Base-by-base conservation (phyloP, 2,888 invertebrate species). In the Plebejus anna region DNA sequence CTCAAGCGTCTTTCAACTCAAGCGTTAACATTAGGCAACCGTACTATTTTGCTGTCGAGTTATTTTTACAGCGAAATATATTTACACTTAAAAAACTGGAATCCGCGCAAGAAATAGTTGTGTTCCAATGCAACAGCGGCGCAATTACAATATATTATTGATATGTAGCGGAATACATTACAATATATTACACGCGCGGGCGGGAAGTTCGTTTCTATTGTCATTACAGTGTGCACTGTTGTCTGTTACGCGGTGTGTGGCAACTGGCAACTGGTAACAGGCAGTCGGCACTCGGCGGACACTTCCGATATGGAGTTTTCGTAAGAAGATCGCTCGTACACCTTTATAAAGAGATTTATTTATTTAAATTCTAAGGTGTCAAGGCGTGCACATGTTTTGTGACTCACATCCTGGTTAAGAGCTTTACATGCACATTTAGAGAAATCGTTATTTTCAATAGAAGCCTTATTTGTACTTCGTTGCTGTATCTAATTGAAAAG, bases 121-220 rank as follows among this genome's bases (percentile, higher is more conserved):
- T 66, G 66, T 36, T 66, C 11, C 61, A 13, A 66, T 66, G 66
- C 66, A 66, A 66, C 61, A 66, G 66, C 66, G 16, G 66, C 13
- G 32, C 66, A 66, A 66, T 66, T 66, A 66, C 66, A 66, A 66
- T 66, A 36, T 66, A 36, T 36, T 66, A 66, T 66, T 66, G 36
- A 66, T 66, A 66, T 66, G 32, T 66, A 66, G 6, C 32, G 66
- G 66, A 32, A 66, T 66, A 66, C 32, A 36, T 66, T 32, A 66
- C 61, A 66, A 66, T 66, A 66, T 1, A 66, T 32, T 66, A 66
- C 66, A 66, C 66, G 66, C 32, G 66, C 66, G 13, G 66, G 13
- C 66, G 66, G 66, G 66, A 66, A 66, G 66, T 32, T 32, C 66
- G 66, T 66, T 66, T 66, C 66, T 66, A 66, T 5, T 66, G 32